These are phyloP conservation scores for Lutraria rhynchaena DNA, from an alignment of 1,140 invertebrate genomes.

Conservation along the genomic window DNA sequence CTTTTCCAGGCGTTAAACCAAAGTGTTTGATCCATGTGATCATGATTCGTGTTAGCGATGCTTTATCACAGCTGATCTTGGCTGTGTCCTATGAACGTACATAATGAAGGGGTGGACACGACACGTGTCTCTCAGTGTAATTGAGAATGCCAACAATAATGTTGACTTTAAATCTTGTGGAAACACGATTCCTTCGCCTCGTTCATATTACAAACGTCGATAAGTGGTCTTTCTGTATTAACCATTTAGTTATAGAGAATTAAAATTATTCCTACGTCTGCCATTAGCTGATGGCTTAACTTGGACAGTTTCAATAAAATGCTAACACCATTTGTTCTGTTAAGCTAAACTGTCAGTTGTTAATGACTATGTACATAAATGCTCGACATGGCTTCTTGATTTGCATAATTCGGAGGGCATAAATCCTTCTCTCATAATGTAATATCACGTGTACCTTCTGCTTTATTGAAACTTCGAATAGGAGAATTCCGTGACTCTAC, in stretches of 20 bases:
- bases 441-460: conserved; percentile 44
- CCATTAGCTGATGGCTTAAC: background rate
- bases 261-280: conserved; percentile 16
- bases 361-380: conserved; percentile 61
- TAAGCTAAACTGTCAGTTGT: conserved; percentile 53
- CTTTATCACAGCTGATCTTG: too few species aligned
- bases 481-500: conserved; percentile 35
- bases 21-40: too few species aligned
- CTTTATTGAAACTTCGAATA: conserved; percentile 59
- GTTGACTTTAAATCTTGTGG: too few species aligned
- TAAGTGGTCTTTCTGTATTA: background rate
- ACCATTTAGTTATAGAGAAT: conserved; percentile 28
- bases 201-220: conserved; percentile 3
- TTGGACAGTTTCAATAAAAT: conserved; percentile 36
- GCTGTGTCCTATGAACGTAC: too few species aligned
- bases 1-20: too few species aligned
- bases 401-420: conserved; percentile 60
- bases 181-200: background rate
- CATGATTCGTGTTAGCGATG: too few species aligned
- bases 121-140: too few species aligned
- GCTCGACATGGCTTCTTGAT: conserved; percentile 21
- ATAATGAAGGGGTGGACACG: too few species aligned
- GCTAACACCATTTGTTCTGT: conserved; percentile 51
- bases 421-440: conserved; percentile 56
- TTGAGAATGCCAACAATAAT: too few species aligned